phyloP scores from a whole-genome alignment of 2,888 invertebrate genomes.

The Acholoe squamosa region DNA sequence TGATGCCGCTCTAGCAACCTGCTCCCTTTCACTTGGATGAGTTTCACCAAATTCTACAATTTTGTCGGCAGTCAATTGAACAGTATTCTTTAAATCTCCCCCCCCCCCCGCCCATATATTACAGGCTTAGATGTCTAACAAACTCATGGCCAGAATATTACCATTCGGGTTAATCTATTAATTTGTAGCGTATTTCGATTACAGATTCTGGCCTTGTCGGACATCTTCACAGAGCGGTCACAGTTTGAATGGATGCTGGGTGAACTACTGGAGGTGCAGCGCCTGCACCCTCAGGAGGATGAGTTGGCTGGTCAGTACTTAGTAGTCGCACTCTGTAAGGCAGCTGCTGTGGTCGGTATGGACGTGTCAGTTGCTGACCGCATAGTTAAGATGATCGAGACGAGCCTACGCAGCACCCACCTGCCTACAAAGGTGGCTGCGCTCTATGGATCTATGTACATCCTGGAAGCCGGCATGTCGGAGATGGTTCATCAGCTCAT shows the following conservation, averaged over 20 bases:
- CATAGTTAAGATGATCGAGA: constrained; percentile 86
- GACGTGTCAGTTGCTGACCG: constrained; percentile 86
- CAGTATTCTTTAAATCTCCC: too few species aligned
- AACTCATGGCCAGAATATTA: too few species aligned
- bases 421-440: constrained; percentile 87
- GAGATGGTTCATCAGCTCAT: constrained; percentile 80
- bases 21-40: too few species aligned
- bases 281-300: constrained; percentile 89
- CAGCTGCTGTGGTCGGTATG: constrained; percentile 87
- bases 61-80: too few species aligned
- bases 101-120: too few species aligned
- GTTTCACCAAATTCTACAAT: too few species aligned
- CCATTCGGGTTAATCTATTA: too few species aligned
- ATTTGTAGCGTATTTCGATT: neutral
- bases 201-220: constrained; percentile 88
- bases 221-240: constrained; percentile 88
- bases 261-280: constrained; percentile 87
- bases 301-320: constrained; percentile 90
- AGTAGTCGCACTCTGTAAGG: constrained; percentile 88
- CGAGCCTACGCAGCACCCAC: constrained; percentile 87
- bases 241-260: constrained; percentile 93
- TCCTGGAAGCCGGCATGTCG: constrained; percentile 85
- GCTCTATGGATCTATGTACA: constrained; percentile 88
- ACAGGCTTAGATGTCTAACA: too few species aligned
- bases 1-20: too few species aligned